phyloP scores from a whole-genome alignment of 2,113 vertebrate genomes.

The Hiodon alosoides region DNA sequence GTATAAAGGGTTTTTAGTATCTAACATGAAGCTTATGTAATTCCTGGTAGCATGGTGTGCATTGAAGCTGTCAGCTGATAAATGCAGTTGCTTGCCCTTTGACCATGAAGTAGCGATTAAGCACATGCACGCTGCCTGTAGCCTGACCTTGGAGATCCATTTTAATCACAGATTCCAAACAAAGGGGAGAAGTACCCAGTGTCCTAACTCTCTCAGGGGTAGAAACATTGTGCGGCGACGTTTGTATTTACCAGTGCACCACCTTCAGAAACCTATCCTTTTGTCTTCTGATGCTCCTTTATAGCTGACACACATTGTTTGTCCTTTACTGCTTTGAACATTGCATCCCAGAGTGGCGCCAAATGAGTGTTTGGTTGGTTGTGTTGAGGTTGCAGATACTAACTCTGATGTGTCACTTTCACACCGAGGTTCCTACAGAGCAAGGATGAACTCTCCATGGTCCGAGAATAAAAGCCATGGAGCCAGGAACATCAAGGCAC shows the following conservation, averaged over 20 bases:
- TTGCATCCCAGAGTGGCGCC: neutral
- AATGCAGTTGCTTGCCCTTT: slow-evolving; percentile 44
- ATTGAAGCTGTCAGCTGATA: slow-evolving; percentile 57
- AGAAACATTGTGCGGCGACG: slow-evolving; percentile 32
- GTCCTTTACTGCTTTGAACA: neutral
- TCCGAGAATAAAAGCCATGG: slow-evolving; percentile 34
- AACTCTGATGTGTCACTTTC: slow-evolving; percentile 7
- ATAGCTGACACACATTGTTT: neutral
- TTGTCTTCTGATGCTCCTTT: neutral
- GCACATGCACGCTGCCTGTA: slow-evolving; percentile 51
- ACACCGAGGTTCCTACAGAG: neutral
- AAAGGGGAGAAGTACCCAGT: slow-evolving; percentile 45
- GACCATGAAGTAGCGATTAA: slow-evolving; percentile 53
- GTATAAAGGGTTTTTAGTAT: slow-evolving; percentile 19
- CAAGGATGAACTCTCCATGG: slow-evolving; percentile 16
- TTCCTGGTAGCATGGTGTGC: slow-evolving; percentile 46
- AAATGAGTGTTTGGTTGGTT: slow-evolving; percentile 1
- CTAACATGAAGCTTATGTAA: slow-evolving; percentile 45
- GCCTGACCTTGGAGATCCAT: slow-evolving; percentile 58
- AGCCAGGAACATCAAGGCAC: slow-evolving; percentile 31
- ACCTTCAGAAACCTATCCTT: neutral
- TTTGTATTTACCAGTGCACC: neutral
- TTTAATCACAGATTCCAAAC: slow-evolving; percentile 53
- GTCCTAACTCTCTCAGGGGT: slow-evolving; percentile 41
- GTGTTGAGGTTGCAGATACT: neutral